Evolutionary conservation across 2,888 invertebrate species (phyloP), one percentile per base, ranked within the genome.

Genomic region (Cephus nigrinus): DNA sequence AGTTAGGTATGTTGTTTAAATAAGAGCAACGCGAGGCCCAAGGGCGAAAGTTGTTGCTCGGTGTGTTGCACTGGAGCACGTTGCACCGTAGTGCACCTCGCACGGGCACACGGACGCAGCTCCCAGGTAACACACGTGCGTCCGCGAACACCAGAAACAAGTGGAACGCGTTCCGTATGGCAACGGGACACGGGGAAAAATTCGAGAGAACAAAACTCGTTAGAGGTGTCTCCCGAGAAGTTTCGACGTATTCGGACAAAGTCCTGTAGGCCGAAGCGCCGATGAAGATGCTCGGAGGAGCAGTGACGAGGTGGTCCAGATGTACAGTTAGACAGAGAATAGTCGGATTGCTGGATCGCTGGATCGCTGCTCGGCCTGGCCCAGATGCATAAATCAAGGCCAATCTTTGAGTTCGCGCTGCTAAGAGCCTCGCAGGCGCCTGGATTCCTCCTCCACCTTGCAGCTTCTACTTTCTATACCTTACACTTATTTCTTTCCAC

Each of bases 1-100:
- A 88, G 90, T 89, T 88, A 87, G 90, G 90, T 89, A 90, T 90
- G 90, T 87, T 89, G 89, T 90, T 90, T 90, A 88, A 90, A 90
- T 89, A 90, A 90, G 90, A 90, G 89, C 90, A 90, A 87, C 83
- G 86, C 85, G 88, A 89, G 83, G 84, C 83, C 88, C 90, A 90
- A 90, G 90, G 90, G 90, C 90, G 89, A 88, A 89, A 90, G 90
- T 89, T 88, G 87, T 87, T 87, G 81, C 82, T 81, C 77, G 79
- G 79, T 74, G 40, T 40, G 40, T 40, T 40, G 40, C 79, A 31
- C 69, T 69, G 69, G 69, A 30, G 69, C 69, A 69, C 75, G 71
- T 30, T 71, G 71, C 71, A 71, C 33, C 73, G 73, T 35, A 33
- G 73, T 33, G 73, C 73, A 73, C 73, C 73, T 11, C 73, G 23